phyloP scores from a whole-genome alignment of 2,888 invertebrate species.

The Monochamus alternatus region DNA sequence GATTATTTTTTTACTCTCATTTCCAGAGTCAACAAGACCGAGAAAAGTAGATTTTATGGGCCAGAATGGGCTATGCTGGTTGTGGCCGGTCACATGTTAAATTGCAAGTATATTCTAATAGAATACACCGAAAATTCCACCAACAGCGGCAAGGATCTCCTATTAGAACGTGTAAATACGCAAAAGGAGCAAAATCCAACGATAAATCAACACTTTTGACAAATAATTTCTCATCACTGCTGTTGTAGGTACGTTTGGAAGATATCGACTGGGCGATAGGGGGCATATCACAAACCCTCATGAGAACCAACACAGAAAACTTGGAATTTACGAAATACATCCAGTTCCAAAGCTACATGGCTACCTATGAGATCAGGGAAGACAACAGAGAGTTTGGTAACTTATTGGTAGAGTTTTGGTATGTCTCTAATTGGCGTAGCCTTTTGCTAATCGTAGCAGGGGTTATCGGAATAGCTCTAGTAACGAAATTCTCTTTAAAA shows the following conservation, averaged over 20 bases:
- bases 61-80: slow-evolving; percentile 39
- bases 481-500: slow-evolving; percentile 6
- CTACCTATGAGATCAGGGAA: background rate
- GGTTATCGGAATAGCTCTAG: background rate
- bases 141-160: slow-evolving; percentile 37
- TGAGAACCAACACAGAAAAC: slow-evolving; percentile 29
- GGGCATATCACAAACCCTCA: slow-evolving; percentile 41
- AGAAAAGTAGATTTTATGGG: slow-evolving; percentile 22
- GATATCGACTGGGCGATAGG: slow-evolving; percentile 49
- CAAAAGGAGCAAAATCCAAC: background rate
- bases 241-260: slow-evolving; percentile 30
- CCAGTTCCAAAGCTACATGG: slow-evolving; percentile 18
- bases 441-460: background rate
- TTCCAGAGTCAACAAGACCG: slow-evolving; percentile 23
- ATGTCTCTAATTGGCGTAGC: background rate
- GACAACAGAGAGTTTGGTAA: background rate
- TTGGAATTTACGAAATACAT: slow-evolving; percentile 49
- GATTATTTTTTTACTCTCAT: background rate
- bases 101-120: slow-evolving; percentile 47
- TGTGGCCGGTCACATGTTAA: slow-evolving; percentile 33
- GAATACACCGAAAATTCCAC: slow-evolving; percentile 26
- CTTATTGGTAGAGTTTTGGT: background rate
- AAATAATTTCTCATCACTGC: background rate
- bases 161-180: slow-evolving; percentile 46
- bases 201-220: background rate